A percentile compares a stretch with the other conserved stretches of the same genome.
phyloP scores from a whole-genome alignment of 2,797 vertebrate species.

The Kryptolebias ocellatus region DNA sequence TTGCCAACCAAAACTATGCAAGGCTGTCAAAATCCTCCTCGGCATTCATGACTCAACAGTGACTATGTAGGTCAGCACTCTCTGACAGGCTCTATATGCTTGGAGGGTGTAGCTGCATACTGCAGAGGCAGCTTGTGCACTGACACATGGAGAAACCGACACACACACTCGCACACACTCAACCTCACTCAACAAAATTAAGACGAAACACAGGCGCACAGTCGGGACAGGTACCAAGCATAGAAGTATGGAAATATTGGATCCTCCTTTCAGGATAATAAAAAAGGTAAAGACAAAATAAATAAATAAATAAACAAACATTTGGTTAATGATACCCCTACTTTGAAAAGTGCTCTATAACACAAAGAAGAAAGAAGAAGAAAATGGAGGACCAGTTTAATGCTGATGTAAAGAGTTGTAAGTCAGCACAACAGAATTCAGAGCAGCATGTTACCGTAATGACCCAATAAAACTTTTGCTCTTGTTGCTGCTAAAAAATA shows the following conservation, averaged over 20 bases:
- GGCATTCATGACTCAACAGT: slow-evolving; percentile 47
- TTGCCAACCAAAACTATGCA: slow-evolving; percentile 24
- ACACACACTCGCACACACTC: slow-evolving; percentile 1
- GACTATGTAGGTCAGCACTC: slow-evolving; percentile 60
- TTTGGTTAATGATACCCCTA: not conserved
- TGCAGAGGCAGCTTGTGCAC: slow-evolving; percentile 23
- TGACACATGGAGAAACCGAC: slow-evolving; percentile 11
- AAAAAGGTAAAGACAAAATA: too few relatives aligned
- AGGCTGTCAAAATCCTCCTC: slow-evolving; percentile 52
- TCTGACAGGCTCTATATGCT: slow-evolving; percentile 58
- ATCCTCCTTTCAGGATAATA: not conserved
- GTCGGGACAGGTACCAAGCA: slow-evolving; percentile 23
- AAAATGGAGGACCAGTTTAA: not conserved
- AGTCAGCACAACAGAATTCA: too few relatives aligned
- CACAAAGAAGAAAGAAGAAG: not conserved
- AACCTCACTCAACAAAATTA: slow-evolving; percentile 17
- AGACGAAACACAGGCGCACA: slow-evolving; percentile 5
- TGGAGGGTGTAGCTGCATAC: slow-evolving; percentile 26
- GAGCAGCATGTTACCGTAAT: too few relatives aligned
- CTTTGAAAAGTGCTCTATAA: not conserved
- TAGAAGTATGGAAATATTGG: slow-evolving; percentile 12
- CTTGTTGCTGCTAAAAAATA: too few relatives aligned
- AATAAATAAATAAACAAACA: not conserved
- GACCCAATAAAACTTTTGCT: too few relatives aligned
- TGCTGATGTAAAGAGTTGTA: too few relatives aligned